Evolutionary conservation across 2,888 invertebrate species (phyloP), one percentile per base, ranked within the genome.

Genomic region (Tenthredo livida): DNA sequence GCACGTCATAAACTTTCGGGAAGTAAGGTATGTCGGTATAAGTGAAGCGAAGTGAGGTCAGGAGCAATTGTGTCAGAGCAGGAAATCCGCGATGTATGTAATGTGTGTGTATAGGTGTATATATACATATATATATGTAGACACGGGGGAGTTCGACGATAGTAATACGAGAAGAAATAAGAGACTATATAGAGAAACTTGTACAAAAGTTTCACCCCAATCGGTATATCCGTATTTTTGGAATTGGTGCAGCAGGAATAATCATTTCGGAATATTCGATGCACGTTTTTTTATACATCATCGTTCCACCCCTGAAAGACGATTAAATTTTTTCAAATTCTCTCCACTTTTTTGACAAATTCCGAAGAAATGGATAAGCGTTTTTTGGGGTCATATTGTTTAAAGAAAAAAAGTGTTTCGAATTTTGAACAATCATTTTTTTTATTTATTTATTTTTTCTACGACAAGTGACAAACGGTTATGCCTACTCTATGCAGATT

Each of bases 401-500:
- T 1, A 0, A 43, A 43, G 10, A 1, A 43, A 43, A 43, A 43
- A 43, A 43, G 10, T 43, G 10, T 43, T 43, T 10, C 40, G 2
- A 10, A 43, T 9, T 43, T 43, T 15, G 15, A 43, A 9, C 43
- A 12, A 43, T 43, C 43, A 43, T 37, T 6, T 7, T 37, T 37
- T 12, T 37, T 37, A 0, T 7, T 7, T 7, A 7, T 6, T 7
- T 37, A 7, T 12, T 21, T 10, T 29, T 25, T 25, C 15, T 21
- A 9, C 33, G 58, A 78, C 78, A 40, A 40, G 67, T 82, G 82
- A 82, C 82, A 67, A 82, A 82, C 67, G 40, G 82, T 82, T 82
- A 82, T 82, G 82, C 67, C 67, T 67, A 67, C 84, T 72, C 47
- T 47, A 84, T 84, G 67, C 84, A 84, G 70, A 72, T 84, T 40